Evolutionary conservation across 2,797 vertebrate genomes (phyloP).

Genomic region (Karalla daura): DNA sequence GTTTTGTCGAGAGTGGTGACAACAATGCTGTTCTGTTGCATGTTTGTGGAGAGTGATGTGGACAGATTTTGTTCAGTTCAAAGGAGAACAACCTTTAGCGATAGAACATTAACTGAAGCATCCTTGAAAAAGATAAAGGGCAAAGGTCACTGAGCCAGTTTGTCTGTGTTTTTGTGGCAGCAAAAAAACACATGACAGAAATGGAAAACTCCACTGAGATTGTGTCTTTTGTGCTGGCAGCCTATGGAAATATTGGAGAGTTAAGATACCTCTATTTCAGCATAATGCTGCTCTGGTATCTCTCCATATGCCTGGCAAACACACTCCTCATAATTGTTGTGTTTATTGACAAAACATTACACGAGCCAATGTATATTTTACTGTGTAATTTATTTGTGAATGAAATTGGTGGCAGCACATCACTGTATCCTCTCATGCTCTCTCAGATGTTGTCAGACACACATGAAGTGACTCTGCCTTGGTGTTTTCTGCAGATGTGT

Average conservation of each 20-base stretch:
- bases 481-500: constrained; percentile 66
- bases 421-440: constrained; percentile 48
- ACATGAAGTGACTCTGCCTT: constrained; percentile 42
- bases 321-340: constrained; percentile 50
- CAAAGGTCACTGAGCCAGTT: too few species aligned
- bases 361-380: constrained; percentile 72
- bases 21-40: neutral
- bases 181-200: neutral
- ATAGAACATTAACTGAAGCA: neutral
- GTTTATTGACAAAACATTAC: constrained; percentile 50
- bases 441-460: constrained; percentile 57
- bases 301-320: constrained; percentile 32
- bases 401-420: constrained; percentile 50
- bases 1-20: neutral
- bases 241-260: constrained; percentile 40
- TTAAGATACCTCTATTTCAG: constrained; percentile 34
- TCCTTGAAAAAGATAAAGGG: too few species aligned
- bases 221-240: constrained; percentile 47
- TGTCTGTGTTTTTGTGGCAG: too few species aligned
- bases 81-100: neutral
- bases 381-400: constrained; percentile 62
- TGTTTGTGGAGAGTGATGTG: neutral
- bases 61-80: neutral
- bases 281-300: constrained; percentile 37
- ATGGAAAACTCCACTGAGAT: constrained; percentile 65